Base-by-base conservation (phyloP, 2,888 invertebrate genomes). In the Callyntrura guangdongensis region DNA sequence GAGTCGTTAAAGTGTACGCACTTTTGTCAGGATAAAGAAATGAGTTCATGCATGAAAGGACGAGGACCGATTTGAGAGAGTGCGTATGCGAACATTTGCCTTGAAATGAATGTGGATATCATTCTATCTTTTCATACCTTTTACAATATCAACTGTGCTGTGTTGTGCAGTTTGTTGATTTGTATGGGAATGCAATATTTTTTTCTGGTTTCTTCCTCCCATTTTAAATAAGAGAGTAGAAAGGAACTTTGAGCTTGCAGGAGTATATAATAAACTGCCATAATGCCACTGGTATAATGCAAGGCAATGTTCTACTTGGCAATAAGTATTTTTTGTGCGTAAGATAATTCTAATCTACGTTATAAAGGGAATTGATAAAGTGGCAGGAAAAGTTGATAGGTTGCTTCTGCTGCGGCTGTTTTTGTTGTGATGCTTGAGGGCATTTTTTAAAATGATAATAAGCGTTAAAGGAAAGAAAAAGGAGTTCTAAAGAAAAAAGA, bases 21-120 rank as follows among this genome's bases (percentile, higher is more conserved):
- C 81, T 81, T 61, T 81, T 61, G 47, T 81, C n/a, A 11, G 12
- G 79, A 81, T 59, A 61, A 81, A 45, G 61, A 81, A 61, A 81
- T 81, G 61, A 81, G 81, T 45, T 81, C 56, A 61, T 81, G 81
- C 81, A 81, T 45, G 59, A 81, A 81, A 81, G 14, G 36, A 61
- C 20, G 81, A 61, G 81, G 59, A 59, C 59, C 36, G 36, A 36
- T 6, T 36, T 61, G 59, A 61, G 45, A 61, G 45, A 17, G 45
- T 12, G 27, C 64, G 61, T 61, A 36, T 36, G 36, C 36, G 14
- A 17, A 59, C 53, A 53, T 9, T 14, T n/a, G 2, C 8, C 5
- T 53, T 53, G 5, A 6, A 36, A 36, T 2, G 36, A 36, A 36
- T 6, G 36, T 36, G 36, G 6, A 4, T 36, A 36, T 36, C 36